Evolutionary conservation across 2,113 vertebrate species (phyloP).

Genomic region (Recurvirostra avosetta): DNA sequence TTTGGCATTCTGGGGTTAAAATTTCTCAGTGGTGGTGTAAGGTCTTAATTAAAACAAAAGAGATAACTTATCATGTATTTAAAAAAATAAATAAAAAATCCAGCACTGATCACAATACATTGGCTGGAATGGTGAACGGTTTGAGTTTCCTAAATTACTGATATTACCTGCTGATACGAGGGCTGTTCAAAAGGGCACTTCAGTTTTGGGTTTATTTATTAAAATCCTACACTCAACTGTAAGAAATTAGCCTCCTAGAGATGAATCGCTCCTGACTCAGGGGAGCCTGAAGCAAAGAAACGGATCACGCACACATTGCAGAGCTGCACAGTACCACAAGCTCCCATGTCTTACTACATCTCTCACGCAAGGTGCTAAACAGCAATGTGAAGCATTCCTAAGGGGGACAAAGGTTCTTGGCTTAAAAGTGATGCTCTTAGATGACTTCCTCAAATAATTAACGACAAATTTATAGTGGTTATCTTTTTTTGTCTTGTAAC

Average conservation of each 20-base stretch:
- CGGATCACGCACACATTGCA: background rate
- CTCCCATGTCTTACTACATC: background rate
- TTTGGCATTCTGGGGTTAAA: conserved; percentile 58
- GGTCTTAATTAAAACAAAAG: conserved; percentile 73
- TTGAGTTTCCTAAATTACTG: conserved; percentile 75
- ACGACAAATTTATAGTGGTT: background rate
- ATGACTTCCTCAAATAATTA: background rate
- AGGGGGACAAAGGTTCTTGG: background rate
- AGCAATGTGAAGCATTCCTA: background rate
- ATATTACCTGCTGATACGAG: conserved; percentile 80
- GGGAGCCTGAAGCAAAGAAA: conserved; percentile 57
- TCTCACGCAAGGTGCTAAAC: background rate
- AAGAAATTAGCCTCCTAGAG: conserved; percentile 84
- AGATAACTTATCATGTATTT: conserved; percentile 65
- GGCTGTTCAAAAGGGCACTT: conserved; percentile 81
- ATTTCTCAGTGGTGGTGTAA: conserved; percentile 52
- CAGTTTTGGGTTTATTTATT: conserved; percentile 84
- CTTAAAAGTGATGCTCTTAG: background rate
- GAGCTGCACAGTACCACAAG: conserved; percentile 24
- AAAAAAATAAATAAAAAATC: conserved; percentile 45
- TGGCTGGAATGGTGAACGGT: conserved; percentile 66
- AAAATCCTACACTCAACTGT: conserved; percentile 77
- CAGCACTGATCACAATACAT: conserved; percentile 67
- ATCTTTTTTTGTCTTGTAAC: conserved; percentile 3
- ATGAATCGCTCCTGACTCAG: conserved; percentile 69